These are phyloP conservation scores for Scaptomyza tumidula DNA, from an alignment of 2,888 invertebrate genomes.

Conservation along the genomic window DNA sequence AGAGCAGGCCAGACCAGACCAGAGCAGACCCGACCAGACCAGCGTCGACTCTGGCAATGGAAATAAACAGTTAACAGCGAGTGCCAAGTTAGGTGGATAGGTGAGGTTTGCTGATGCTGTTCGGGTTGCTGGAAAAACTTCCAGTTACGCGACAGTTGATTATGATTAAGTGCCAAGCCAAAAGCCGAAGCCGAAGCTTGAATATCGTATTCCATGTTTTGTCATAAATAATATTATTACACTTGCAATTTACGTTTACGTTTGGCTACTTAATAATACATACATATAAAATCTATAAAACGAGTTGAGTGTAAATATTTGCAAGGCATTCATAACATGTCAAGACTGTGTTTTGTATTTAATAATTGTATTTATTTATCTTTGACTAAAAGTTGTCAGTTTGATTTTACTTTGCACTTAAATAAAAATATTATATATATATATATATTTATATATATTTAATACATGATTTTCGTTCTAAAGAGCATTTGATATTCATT, in stretches of 20 bases:
- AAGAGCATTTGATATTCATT: slow-evolving; percentile 31
- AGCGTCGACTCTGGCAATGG: slow-evolving; percentile 26
- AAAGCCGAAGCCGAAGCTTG: slow-evolving; percentile 50
- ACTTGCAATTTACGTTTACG: slow-evolving; percentile 43
- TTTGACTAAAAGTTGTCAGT: neutral
- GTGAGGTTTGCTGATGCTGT: slow-evolving; percentile 28
- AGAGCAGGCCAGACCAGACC: neutral
- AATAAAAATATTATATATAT: neutral
- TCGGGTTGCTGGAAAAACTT: slow-evolving; percentile 45
- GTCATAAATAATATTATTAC: slow-evolving; percentile 70
- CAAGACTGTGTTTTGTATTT: neutral
- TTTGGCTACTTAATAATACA: slow-evolving; percentile 11
- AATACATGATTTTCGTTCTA: no score
- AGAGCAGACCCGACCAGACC: neutral
- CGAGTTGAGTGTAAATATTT: slow-evolving; percentile 4
- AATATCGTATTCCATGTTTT: slow-evolving; percentile 68
- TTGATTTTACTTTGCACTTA: neutral
- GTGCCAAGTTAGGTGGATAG: slow-evolving; percentile 46
- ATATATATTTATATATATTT: no score
- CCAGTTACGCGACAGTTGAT: slow-evolving; percentile 75
- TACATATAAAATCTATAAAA: neutral
- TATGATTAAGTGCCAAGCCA: slow-evolving; percentile 77
- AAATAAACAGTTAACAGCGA: slow-evolving; percentile 49
- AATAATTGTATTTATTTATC: neutral
- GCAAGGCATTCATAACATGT: slow-evolving; percentile 13